These are phyloP conservation scores for Ptychoptera contaminata DNA, from an alignment of 2,888 invertebrate genomes.

Conservation along the genomic window DNA sequence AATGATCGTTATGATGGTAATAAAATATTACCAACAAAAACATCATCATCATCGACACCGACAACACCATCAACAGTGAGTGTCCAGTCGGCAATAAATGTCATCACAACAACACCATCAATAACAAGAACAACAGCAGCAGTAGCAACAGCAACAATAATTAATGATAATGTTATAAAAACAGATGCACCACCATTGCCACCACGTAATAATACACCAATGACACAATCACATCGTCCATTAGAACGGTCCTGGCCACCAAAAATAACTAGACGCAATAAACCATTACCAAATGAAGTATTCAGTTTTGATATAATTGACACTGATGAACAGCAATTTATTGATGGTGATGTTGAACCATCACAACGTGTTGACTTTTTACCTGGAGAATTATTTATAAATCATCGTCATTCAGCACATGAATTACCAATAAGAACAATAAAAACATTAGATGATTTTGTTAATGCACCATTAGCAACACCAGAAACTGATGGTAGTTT, in stretches of 20 bases:
- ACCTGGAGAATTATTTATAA: constrained; percentile 37
- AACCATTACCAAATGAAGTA: constrained; percentile 54
- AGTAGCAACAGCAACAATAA: neutral
- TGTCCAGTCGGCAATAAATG: too few species aligned
- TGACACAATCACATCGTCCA: constrained; percentile 42
- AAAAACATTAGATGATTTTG: constrained; percentile 5
- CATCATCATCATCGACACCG: neutral
- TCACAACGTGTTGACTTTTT: constrained; percentile 25
- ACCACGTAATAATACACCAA: constrained; percentile 32
- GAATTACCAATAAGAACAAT: constrained; percentile 31
- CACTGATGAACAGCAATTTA: constrained; percentile 51
- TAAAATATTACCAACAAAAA: neutral
- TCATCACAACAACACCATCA: constrained; percentile 33
- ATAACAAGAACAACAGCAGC: neutral
- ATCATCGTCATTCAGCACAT: constrained; percentile 19
- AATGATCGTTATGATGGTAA: constrained; percentile 25
- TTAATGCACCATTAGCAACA: constrained; percentile 39
- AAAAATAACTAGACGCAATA: constrained; percentile 41
- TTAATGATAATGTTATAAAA: constrained; percentile 3
- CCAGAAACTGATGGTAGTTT: constrained; percentile 43
- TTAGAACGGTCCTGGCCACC: constrained; percentile 61
- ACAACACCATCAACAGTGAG: neutral
- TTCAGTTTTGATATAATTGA: constrained; percentile 75
- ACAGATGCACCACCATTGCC: constrained; percentile 49
- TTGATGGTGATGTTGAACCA: constrained; percentile 9